phyloP scores from a whole-genome alignment of 2,113 vertebrate genomes.

The Toxostoma redivivum region DNA sequence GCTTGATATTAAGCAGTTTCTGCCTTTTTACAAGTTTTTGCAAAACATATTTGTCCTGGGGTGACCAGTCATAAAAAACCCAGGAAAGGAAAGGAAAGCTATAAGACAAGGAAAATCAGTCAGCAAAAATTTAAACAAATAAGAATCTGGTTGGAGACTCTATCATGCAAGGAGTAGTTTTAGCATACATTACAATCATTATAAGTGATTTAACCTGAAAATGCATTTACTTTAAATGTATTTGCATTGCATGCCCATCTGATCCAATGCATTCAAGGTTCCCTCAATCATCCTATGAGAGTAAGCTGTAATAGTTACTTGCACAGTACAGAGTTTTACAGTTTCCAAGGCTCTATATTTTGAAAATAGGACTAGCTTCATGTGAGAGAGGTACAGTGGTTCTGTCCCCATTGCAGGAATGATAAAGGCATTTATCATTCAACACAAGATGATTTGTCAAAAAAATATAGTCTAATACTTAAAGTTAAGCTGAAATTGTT shows the following conservation, averaged over 20 bases:
- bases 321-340: neutral
- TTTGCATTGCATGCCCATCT: neutral
- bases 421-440: neutral
- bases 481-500: neutral
- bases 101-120: neutral
- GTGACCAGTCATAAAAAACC: neutral
- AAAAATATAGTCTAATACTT: neutral
- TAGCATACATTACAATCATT: neutral
- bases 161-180: neutral
- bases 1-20: neutral
- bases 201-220: neutral
- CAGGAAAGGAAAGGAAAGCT: neutral
- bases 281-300: neutral
- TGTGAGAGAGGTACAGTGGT: neutral
- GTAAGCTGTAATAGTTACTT: neutral
- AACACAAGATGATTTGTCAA: neutral
- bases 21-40: neutral
- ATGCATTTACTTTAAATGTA: neutral
- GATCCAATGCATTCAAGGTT: neutral
- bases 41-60: neutral
- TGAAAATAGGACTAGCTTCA: neutral
- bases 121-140: neutral
- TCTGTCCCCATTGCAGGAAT: neutral
- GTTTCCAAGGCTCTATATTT: neutral
- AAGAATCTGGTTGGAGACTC: neutral